phyloP scores from a whole-genome alignment of 2,797 vertebrate genomes.

The Cephalopachus bancanus region DNA sequence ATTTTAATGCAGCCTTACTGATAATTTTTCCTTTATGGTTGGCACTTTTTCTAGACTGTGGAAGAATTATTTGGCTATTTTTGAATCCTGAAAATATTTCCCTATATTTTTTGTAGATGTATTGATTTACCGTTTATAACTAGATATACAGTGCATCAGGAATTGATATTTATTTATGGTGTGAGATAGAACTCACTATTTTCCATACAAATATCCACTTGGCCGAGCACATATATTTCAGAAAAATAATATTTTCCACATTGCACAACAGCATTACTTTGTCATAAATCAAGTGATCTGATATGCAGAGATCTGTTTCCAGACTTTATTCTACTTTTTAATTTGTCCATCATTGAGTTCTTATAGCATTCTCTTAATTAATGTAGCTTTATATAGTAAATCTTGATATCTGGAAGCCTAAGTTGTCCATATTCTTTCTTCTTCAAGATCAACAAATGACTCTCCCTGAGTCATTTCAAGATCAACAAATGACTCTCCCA shows the following conservation, averaged over 20 bases:
- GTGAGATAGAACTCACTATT: background rate
- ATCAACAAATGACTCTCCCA: background rate
- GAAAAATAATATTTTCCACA: background rate
- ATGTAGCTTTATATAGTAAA: background rate
- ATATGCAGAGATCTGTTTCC: background rate
- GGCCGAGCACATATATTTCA: background rate
- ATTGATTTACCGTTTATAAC: constrained; percentile 28
- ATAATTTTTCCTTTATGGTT: constrained; percentile 28
- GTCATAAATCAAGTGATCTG: background rate
- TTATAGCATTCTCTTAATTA: background rate
- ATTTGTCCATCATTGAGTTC: background rate
- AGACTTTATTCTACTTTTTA: background rate
- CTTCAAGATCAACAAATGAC: background rate
- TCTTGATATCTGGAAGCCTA: background rate
- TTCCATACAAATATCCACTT: background rate
- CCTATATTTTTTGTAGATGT: background rate
- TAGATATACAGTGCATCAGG: background rate
- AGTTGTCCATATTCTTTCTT: background rate
- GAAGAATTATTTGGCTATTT: constrained; percentile 10
- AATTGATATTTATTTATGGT: background rate
- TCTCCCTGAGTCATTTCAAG: background rate
- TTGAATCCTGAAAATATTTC: background rate
- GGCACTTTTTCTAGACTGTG: background rate
- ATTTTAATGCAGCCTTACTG: background rate
- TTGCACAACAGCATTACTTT: background rate